phyloP scores from a whole-genome alignment of 2,888 invertebrate genomes.

The Coleophora deauratella region DNA sequence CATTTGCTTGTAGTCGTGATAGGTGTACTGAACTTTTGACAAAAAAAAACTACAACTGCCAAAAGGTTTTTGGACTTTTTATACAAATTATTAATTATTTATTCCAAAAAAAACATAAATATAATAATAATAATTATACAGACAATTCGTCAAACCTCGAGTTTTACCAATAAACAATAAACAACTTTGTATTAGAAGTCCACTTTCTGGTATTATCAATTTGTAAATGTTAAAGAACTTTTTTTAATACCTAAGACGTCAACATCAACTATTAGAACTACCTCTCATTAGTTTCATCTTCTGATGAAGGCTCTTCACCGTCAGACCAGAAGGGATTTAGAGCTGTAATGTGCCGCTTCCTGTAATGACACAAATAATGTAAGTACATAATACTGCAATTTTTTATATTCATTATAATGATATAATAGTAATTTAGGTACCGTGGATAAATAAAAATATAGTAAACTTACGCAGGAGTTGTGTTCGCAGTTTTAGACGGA shows the following conservation, averaged over 20 bases:
- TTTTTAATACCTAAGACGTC: too few species aligned
- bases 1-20: too few species aligned
- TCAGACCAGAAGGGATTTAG: slow-evolving; percentile 85
- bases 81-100: too few species aligned
- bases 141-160: neutral
- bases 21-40: neutral
- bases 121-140: neutral
- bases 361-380: slow-evolving; percentile 23
- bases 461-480: slow-evolving; percentile 44
- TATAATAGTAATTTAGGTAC: slow-evolving; percentile 4
- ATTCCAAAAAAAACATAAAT: too few species aligned
- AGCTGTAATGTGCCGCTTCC: slow-evolving; percentile 68
- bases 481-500: slow-evolving; percentile 20
- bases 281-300: slow-evolving; percentile 57
- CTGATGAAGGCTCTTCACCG: slow-evolving; percentile 77
- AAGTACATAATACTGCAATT: too few species aligned
- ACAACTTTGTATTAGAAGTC: slow-evolving; percentile 1
- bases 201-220: too few species aligned
- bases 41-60: neutral
- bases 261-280: too few species aligned
- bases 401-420: slow-evolving; percentile 8
- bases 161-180: neutral
- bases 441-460: neutral
- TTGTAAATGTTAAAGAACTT: too few species aligned
- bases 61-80: too few species aligned